These are phyloP conservation scores for Drosophila vallismaia DNA, from an alignment of 2,888 invertebrate species.

Conservation along the genomic window DNA sequence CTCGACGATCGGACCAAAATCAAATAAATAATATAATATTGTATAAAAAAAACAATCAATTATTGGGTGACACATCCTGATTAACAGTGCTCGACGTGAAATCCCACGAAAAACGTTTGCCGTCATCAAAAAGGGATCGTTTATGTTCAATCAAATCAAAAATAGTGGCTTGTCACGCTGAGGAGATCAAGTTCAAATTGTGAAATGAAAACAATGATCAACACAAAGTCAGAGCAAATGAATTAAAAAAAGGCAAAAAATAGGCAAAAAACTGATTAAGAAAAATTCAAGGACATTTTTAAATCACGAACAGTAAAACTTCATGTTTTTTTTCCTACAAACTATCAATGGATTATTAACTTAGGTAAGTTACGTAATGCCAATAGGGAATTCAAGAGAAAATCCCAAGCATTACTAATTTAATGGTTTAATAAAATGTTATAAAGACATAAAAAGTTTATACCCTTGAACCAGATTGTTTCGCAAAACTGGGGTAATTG, in stretches of 20 bases:
- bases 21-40: background rate
- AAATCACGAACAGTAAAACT: background rate
- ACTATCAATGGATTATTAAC: conserved; percentile 19
- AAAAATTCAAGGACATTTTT: conserved; percentile 21
- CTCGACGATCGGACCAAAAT: conserved; percentile 64
- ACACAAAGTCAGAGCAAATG: conserved; percentile 43
- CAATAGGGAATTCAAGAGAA: background rate
- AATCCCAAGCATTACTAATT: background rate
- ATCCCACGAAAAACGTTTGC: conserved; percentile 6
- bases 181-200: conserved; percentile 54
- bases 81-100: conserved; percentile 1
- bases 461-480: background rate
- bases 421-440: background rate
- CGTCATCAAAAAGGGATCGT: conserved; percentile 11
- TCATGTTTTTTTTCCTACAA: background rate
- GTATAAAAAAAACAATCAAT: no score
- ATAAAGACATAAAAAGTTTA: background rate
- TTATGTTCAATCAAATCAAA: conserved; percentile 16
- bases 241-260: conserved; percentile 43
- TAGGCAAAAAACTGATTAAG: background rate
- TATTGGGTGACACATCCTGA: conserved; percentile 32
- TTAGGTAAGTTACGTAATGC: conserved; percentile 33
- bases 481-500: background rate
- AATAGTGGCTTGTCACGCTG: conserved; percentile 31
- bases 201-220: conserved; percentile 58